Base-by-base conservation (phyloP, 2,797 vertebrate genomes). In the Urosaurus nigricauda region DNA sequence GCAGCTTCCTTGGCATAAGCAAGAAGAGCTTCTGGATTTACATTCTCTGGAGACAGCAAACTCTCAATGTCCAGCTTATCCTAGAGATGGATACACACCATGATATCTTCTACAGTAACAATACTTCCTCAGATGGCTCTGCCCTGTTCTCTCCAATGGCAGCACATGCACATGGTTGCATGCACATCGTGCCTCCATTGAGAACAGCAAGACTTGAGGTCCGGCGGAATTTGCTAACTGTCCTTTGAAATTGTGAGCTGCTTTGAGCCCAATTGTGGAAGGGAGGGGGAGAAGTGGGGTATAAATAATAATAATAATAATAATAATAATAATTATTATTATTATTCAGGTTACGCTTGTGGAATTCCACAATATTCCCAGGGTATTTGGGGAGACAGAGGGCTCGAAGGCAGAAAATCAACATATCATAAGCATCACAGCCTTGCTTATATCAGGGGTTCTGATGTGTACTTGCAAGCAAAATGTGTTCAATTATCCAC, bases 1-100 rank as follows among this genome's bases (percentile, higher is more conserved):
- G 98, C 98, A 0, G 98, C 99, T 0, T 98, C 98, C 0, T 94
- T 95, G 53, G 98, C 98, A 0, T 99, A 99, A n/a, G 21, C 89
- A 47, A 95, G 94, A 92, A 99, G 95, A 47, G 98, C 98, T 0
- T 98, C 96, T 0, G 88, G 91, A 86, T 98, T 96, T 82, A 99
- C 96, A 0, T 99, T 99, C 17, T 95, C 95, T 0, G 94, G 88
- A 32, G 97, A 95, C 92, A 99, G 97, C 80, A 99, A 97, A 94
- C 97, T 96, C 3, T 98, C 97, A 0, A 97, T 97, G 21, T 98
- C 96, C 0, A 91, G 91, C 90, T 94, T 96, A 95, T 99, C 98
- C 99, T 99, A 94, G 0, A 2, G 89, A 77, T 65, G 32, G 29
- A 88, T 0, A 43, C 77, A 79, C 16, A 8, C n/a, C 29, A 77